A percentile compares a stretch with the other conserved stretches of the same genome.
These are phyloP conservation scores for Pyralis farinalis DNA, from an alignment of 2,888 invertebrate species.

Conservation along the genomic window DNA sequence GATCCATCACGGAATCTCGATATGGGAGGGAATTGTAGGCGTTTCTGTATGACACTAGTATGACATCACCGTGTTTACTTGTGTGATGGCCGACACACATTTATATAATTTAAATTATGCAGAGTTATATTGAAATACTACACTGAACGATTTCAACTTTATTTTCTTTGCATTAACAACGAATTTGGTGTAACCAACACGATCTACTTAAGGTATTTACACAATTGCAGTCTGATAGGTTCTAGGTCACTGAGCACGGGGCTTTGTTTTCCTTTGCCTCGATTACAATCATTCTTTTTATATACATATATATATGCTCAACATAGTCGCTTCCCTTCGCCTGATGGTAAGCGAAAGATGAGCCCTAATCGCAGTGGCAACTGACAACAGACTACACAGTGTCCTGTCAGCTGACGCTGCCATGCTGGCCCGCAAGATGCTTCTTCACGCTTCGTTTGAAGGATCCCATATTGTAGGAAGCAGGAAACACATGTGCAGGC, in stretches of 20 bases:
- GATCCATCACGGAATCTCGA: background rate
- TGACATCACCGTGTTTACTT: conserved; percentile 62
- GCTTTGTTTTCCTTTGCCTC: conserved; percentile 28
- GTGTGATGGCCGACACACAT: conserved; percentile 23
- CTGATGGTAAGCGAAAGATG: no score
- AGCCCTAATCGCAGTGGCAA: no score
- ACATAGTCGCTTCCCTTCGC: no score
- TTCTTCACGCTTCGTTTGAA: no score
- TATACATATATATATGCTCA: no score
- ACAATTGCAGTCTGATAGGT: conserved; percentile 34
- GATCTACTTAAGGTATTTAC: conserved; percentile 28
- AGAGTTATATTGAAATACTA: background rate
- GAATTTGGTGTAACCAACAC: background rate
- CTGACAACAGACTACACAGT: no score
- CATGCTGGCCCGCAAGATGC: no score
- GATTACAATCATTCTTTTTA: conserved; percentile 10
- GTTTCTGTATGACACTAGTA: conserved; percentile 59
- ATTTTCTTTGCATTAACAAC: background rate
- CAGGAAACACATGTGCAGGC: no score
- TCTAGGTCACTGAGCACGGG: conserved; percentile 58
- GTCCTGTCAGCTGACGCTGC: no score
- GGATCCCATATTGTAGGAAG: no score
- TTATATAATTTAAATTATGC: conserved; percentile 23
- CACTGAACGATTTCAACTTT: background rate
- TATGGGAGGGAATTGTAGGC: conserved; percentile 34